These are phyloP conservation scores for Etheostoma nigrum DNA, from an alignment of 2,797 vertebrate species.

Conservation along the genomic window DNA sequence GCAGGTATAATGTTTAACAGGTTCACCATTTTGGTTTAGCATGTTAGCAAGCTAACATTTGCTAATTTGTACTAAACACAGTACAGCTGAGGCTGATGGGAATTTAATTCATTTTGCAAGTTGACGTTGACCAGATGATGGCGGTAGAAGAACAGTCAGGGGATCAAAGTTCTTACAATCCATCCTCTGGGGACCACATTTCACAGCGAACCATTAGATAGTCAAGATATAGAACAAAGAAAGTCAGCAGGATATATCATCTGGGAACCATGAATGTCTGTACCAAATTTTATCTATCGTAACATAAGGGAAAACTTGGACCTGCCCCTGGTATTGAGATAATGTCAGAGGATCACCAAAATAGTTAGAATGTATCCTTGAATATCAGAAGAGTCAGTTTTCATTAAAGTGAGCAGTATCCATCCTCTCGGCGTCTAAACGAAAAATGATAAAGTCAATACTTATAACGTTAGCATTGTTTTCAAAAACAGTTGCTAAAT, in stretches of 20 bases:
- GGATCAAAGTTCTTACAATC: neutral
- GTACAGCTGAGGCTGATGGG: neutral
- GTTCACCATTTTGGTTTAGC: neutral
- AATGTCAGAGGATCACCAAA: neutral
- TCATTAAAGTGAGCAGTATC: neutral
- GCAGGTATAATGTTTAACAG: neutral
- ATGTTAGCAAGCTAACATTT: neutral
- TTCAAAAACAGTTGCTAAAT: too few species aligned
- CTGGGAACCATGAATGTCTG: neutral
- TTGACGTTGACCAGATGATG: too few species aligned
- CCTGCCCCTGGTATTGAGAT: neutral
- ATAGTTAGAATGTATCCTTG: neutral
- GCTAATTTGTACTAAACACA: neutral
- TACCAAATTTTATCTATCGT: neutral
- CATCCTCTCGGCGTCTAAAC: neutral
- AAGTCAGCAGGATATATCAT: neutral
- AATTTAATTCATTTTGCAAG: too few species aligned
- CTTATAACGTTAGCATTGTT: too few species aligned
- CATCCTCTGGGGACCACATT: neutral
- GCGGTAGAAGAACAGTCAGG: neutral
- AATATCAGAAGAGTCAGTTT: neutral
- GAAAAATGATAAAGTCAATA: too few species aligned
- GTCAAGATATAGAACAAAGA: too few species aligned
- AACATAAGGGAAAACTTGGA: neutral
- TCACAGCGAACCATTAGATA: neutral